phyloP scores from a whole-genome alignment of 2,797 vertebrate genomes.

The Ctenopoma kingsleyae region DNA sequence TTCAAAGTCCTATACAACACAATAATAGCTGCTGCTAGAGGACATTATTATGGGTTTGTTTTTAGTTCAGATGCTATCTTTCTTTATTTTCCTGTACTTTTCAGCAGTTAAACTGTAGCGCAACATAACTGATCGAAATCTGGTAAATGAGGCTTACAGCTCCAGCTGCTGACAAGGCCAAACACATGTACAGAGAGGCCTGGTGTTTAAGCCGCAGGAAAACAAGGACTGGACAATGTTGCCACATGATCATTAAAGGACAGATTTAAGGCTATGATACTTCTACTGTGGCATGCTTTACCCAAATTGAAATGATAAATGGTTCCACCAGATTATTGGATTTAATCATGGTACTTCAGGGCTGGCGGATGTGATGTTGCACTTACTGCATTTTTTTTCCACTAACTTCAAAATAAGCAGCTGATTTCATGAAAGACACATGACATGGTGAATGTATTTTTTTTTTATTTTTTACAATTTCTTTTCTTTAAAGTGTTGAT shows the following conservation, averaged over 20 bases:
- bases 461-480: background rate
- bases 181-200: slow-evolving; percentile 58
- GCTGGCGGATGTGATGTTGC: background rate
- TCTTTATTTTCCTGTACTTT: slow-evolving; percentile 83
- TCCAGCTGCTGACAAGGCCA: slow-evolving; percentile 76
- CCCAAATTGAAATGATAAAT: slow-evolving; percentile 17
- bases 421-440: slow-evolving; percentile 19
- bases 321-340: slow-evolving; percentile 15
- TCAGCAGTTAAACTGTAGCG: slow-evolving; percentile 76
- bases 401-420: background rate
- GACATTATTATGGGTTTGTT: slow-evolving; percentile 77
- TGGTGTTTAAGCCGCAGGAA: slow-evolving; percentile 36
- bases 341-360: slow-evolving; percentile 6
- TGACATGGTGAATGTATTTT: background rate
- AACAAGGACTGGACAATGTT: slow-evolving; percentile 45
- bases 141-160: slow-evolving; percentile 80
- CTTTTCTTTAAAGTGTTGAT: slow-evolving; percentile 5
- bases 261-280: slow-evolving; percentile 18
- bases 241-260: slow-evolving; percentile 40
- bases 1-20: slow-evolving; percentile 64
- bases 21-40: slow-evolving; percentile 63
- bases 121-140: slow-evolving; percentile 80
- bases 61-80: slow-evolving; percentile 81
- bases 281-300: background rate
- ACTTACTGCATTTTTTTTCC: background rate